Conservation (phyloP, 2,113 vertebrate species). For the Pungitius pungitius region DNA sequence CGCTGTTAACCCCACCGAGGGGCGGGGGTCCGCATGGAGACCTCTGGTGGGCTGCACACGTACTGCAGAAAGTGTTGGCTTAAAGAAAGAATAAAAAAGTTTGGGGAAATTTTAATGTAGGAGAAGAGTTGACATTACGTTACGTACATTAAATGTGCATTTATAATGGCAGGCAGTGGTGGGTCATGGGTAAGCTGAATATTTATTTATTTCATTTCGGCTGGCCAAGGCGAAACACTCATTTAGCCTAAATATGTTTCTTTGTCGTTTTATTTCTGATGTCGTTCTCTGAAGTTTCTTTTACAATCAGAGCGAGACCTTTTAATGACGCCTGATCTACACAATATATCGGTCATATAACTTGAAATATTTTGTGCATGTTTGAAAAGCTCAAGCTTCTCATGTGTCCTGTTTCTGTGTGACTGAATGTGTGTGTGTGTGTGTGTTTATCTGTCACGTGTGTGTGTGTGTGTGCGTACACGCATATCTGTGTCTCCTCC, state of each 20-base stretch:
- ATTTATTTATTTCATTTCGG: background rate
- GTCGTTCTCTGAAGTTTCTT: background rate
- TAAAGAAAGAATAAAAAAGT: background rate
- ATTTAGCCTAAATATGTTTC: background rate
- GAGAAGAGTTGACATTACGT: background rate
- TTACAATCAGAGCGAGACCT: background rate
- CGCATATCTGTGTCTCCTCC: conserved; percentile 44
- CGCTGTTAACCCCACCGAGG: background rate
- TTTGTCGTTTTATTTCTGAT: background rate
- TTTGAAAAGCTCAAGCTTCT: conserved; percentile 31
- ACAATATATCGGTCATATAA: background rate
- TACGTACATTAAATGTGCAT: background rate
- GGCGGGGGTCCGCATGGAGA: background rate
- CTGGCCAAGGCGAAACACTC: background rate
- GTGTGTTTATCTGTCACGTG: background rate
- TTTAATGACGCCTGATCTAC: background rate
- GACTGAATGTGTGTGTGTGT: conserved; percentile 25
- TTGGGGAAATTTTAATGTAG: too few species aligned
- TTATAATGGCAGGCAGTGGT: background rate
- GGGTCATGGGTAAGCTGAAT: background rate
- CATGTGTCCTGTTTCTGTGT: conserved; percentile 32
- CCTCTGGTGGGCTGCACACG: background rate
- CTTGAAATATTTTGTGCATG: background rate
- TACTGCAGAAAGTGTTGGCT: background rate
- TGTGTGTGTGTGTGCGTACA: conserved; percentile 23